Evolutionary conservation across 2,113 vertebrate species (phyloP).

Genomic region (Oryzias melastigma): DNA sequence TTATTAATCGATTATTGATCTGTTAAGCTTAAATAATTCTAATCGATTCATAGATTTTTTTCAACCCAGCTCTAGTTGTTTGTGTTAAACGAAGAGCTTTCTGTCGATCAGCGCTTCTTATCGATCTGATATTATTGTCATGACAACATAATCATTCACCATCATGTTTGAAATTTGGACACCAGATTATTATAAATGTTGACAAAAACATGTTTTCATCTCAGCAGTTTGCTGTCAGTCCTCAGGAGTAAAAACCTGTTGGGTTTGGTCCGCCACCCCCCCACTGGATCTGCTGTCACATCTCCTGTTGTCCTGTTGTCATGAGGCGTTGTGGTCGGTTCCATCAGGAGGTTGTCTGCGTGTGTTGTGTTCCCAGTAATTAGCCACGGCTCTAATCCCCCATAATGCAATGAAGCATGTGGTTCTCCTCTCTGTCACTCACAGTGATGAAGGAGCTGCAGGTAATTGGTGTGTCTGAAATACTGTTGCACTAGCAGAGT

Average conservation of each 20-base stretch:
- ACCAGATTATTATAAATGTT: conserved; percentile 21
- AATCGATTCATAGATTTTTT: too few species aligned
- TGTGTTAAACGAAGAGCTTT: too few species aligned
- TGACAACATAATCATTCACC: too few species aligned
- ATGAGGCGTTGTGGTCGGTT: conserved; percentile 63
- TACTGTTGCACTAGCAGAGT: conserved; percentile 54
- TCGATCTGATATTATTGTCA: too few species aligned
- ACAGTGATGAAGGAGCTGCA: conserved; percentile 68
- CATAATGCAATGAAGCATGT: conserved; percentile 68
- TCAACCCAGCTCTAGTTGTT: too few species aligned
- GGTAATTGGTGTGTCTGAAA: conserved; percentile 70
- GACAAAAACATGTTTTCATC: conserved; percentile 12
- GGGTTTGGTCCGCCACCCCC: too few species aligned
- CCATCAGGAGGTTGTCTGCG: conserved; percentile 65
- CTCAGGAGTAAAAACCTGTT: conserved; percentile 44
- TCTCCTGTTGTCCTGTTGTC: conserved; percentile 51
- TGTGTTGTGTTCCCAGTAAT: conserved; percentile 66
- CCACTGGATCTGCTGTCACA: conserved; percentile 54
- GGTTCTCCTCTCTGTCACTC: conserved; percentile 53
- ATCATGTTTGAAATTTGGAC: not conserved
- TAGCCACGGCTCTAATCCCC: conserved; percentile 62
- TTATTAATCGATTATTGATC: too few species aligned
- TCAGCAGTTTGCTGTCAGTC: conserved; percentile 35
- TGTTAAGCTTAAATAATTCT: too few species aligned
- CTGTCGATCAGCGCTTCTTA: too few species aligned